Percentiles rank a stretch among this genome's conserved stretches.
Conservation (phyloP, 2,113 vertebrate species). For the Aythya baeri region DNA sequence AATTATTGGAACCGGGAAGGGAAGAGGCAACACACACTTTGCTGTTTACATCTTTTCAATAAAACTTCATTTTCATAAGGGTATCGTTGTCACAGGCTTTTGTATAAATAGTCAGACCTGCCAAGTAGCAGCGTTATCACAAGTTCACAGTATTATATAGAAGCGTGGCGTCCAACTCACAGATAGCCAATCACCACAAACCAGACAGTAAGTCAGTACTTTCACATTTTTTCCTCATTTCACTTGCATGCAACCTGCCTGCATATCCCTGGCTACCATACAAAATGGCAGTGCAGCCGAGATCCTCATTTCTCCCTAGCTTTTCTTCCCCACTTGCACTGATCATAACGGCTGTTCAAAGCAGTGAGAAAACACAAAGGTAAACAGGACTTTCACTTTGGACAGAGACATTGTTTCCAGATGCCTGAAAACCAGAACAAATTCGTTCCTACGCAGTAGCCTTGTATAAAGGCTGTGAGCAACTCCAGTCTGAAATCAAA, state of each 20-base stretch:
- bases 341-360: not conserved
- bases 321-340: not conserved
- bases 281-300: not conserved
- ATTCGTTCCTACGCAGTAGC: fast-evolving
- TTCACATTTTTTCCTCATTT: not conserved
- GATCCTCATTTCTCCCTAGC: not conserved
- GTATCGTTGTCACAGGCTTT: not conserved
- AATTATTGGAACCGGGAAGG: not conserved
- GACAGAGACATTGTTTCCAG: not conserved
- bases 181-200: not conserved
- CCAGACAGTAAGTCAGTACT: not conserved
- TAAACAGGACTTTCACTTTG: not conserved
- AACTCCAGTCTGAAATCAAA: not conserved
- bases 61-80: not conserved
- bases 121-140: not conserved
- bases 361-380: not conserved
- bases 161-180: not conserved
- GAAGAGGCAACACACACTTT: not conserved
- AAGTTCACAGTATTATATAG: not conserved
- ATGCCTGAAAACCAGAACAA: not conserved
- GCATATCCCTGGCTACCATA: not conserved
- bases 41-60: not conserved
- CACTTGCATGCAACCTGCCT: not conserved
- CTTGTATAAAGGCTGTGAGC: not conserved
- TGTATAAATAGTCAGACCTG: not conserved